Percentiles rank a stretch among this genome's conserved stretches.
These are phyloP conservation scores for Percopsis transmontana DNA, from an alignment of 2,113 vertebrate species.

Conservation along the genomic window DNA sequence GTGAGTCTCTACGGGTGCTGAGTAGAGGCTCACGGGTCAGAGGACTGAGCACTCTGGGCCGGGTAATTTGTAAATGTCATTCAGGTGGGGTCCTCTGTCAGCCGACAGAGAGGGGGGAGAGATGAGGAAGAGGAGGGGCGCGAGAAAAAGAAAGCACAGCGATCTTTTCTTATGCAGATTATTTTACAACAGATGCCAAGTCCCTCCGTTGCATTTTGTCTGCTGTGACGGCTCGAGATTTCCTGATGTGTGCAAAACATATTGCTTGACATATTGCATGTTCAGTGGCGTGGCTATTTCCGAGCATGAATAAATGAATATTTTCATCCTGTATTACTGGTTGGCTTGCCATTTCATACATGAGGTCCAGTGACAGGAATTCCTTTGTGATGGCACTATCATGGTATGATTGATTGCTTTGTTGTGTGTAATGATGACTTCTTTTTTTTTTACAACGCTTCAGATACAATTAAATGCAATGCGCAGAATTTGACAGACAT, in stretches of 20 bases:
- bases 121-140: neutral
- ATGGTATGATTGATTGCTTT: neutral
- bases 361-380: neutral
- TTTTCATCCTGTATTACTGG: neutral
- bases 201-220: slow-evolving; percentile 17
- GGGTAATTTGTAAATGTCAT: slow-evolving; percentile 99
- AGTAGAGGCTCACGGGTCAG: slow-evolving; percentile 96
- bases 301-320: slow-evolving; percentile 14
- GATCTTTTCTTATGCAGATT: slow-evolving; percentile 82
- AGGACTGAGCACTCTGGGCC: slow-evolving; percentile 93
- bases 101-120: slow-evolving; percentile 47
- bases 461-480: neutral
- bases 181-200: slow-evolving; percentile 58
- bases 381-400: neutral
- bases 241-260: slow-evolving; percentile 34
- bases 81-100: slow-evolving; percentile 88
- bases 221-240: slow-evolving; percentile 22
- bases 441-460: neutral
- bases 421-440: neutral
- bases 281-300: slow-evolving; percentile 25
- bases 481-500: too few relatives aligned
- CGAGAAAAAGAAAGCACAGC: slow-evolving; percentile 63
- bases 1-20: slow-evolving; percentile 94
- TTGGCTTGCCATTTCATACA: neutral
- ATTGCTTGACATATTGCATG: slow-evolving; percentile 31